Evolutionary conservation across 2,113 vertebrate species (phyloP).

Genomic region (Platysteira castanea): DNA sequence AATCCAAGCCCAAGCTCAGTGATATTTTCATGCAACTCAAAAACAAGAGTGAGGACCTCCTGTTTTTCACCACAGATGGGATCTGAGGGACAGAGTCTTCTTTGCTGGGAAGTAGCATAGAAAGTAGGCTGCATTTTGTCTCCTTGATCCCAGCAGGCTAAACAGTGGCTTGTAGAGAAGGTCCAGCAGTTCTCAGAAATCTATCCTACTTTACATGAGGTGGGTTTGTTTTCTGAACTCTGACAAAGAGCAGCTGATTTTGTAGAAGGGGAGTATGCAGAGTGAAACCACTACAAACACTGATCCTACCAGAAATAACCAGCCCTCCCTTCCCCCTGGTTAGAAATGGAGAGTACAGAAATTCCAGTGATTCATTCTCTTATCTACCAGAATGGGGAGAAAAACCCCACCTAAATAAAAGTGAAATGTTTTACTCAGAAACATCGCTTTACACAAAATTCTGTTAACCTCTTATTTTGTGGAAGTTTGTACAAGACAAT

Average conservation of each 20-base stretch:
- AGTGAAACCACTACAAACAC: neutral
- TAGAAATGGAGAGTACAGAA: conserved; percentile 54
- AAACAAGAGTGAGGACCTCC: neutral
- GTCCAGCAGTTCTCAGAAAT: neutral
- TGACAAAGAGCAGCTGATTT: neutral
- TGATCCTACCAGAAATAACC: conserved; percentile 24
- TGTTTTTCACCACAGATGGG: neutral
- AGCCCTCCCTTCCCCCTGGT: neutral
- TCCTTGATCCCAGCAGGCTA: neutral
- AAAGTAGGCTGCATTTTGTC: neutral
- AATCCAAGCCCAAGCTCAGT: neutral
- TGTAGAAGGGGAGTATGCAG: conserved; percentile 3
- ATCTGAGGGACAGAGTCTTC: neutral
- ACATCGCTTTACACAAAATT: neutral
- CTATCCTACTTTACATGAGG: neutral
- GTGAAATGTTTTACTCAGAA: conserved; percentile 24
- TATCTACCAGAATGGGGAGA: conserved; percentile 10
- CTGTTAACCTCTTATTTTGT: neutral
- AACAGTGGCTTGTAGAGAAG: neutral
- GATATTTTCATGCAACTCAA: neutral
- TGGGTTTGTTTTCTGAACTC: neutral
- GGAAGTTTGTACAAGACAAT: neutral
- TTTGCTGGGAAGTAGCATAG: neutral
- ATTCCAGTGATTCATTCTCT: conserved; percentile 57
- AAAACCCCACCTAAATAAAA: conserved; percentile 32